Evolutionary conservation across 2,797 vertebrate species (phyloP).

Genomic region (Pseudochirops cupreus): DNA sequence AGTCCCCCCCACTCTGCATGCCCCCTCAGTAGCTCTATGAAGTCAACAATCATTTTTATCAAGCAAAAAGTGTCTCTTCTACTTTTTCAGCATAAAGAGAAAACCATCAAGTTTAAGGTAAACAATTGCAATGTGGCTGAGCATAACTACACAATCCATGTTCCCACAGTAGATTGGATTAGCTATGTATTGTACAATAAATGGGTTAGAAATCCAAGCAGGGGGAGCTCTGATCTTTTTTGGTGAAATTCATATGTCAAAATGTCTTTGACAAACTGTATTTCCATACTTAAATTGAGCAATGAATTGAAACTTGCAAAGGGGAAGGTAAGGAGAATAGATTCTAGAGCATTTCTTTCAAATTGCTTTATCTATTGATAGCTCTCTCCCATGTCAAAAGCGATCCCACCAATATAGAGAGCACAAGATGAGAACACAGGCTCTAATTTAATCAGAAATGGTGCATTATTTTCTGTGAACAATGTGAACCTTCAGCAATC

Average conservation of each 20-base stretch:
- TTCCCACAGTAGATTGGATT: conserved; percentile 81
- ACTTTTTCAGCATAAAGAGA: conserved; percentile 71
- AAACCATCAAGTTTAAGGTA: conserved; percentile 78
- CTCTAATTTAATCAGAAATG: conserved; percentile 84
- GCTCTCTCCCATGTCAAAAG: conserved; percentile 81
- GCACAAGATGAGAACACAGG: conserved; percentile 76
- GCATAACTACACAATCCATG: conserved; percentile 77
- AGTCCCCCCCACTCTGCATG: neutral
- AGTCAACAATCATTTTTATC: conserved; percentile 62
- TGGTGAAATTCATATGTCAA: conserved; percentile 78
- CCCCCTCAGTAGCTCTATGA: neutral
- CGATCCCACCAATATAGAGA: conserved; percentile 78
- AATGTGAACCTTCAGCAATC: conserved; percentile 75
- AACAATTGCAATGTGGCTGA: conserved; percentile 64
- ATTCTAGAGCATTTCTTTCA: conserved; percentile 75
- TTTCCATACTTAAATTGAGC: conserved; percentile 84
- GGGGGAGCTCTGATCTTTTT: conserved; percentile 68
- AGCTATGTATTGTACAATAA: conserved; percentile 80
- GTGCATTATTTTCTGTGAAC: conserved; percentile 83
- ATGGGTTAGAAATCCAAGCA: conserved; percentile 81
- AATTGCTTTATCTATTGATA: conserved; percentile 82
- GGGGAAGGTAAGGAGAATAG: conserved; percentile 59
- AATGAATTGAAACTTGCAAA: conserved; percentile 78
- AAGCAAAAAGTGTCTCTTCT: conserved; percentile 51
- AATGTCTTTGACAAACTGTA: conserved; percentile 82